phyloP scores from a whole-genome alignment of 2,888 invertebrate species.

The Lypha dubia region DNA sequence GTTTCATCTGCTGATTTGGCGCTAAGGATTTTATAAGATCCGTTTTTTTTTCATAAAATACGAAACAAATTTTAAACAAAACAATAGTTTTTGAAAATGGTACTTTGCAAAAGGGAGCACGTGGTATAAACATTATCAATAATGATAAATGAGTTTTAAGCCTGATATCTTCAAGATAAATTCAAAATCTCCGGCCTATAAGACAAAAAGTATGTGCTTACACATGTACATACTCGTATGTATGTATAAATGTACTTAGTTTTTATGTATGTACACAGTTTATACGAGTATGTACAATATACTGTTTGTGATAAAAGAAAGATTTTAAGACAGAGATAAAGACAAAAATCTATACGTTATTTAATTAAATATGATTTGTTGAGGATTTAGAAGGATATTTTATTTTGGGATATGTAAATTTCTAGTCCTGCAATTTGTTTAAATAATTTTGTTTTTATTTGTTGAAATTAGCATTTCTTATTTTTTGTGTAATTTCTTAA shows the following conservation, averaged over 20 bases:
- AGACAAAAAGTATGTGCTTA: no score
- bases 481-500: slow-evolving; percentile 12
- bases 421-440: slow-evolving; percentile 37
- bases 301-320: not conserved
- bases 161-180: slow-evolving; percentile 55
- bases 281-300: not conserved
- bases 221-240: no score
- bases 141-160: slow-evolving; percentile 69
- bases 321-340: slow-evolving; percentile 16
- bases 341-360: slow-evolving; percentile 30
- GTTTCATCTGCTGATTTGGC: slow-evolving; percentile 67
- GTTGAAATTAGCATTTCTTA: slow-evolving; percentile 46
- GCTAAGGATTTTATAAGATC: slow-evolving; percentile 51
- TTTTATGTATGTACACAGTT: no score
- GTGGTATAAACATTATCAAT: slow-evolving; percentile 71
- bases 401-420: slow-evolving; percentile 33
- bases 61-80: slow-evolving; percentile 26
- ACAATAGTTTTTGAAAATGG: slow-evolving; percentile 31
- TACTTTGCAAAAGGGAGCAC: slow-evolving; percentile 62
- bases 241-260: no score
- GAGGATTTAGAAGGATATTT: slow-evolving; percentile 25
- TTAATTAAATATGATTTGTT: slow-evolving; percentile 36
- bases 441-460: slow-evolving; percentile 1
- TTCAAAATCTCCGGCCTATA: slow-evolving; percentile 31
- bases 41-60: slow-evolving; percentile 19